Evolutionary conservation across 2,797 vertebrate species (phyloP).

Genomic region (Anomalospiza imberbis): DNA sequence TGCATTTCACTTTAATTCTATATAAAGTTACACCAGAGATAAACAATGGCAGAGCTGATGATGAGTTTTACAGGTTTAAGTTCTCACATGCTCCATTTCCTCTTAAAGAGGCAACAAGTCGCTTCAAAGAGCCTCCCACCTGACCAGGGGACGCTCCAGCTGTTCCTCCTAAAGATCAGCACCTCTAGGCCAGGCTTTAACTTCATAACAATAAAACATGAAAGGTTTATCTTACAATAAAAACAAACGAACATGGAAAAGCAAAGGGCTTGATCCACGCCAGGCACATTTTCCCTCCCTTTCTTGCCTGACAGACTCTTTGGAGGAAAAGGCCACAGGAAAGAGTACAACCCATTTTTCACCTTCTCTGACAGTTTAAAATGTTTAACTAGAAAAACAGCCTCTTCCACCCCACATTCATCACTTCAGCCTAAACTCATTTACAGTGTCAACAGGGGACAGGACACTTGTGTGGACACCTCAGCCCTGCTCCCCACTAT

Average conservation of each 20-base stretch:
- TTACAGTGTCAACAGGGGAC: background rate
- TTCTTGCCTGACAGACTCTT: constrained; percentile 52
- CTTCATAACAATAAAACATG: constrained; percentile 75
- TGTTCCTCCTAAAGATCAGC: constrained; percentile 76
- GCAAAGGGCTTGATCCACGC: constrained; percentile 51
- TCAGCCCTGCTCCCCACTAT: background rate
- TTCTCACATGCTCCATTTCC: constrained; percentile 69
- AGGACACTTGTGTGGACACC: background rate
- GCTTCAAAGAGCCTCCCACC: constrained; percentile 73
- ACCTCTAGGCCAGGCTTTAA: constrained; percentile 73
- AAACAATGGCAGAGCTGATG: constrained; percentile 47
- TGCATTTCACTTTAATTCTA: constrained; percentile 26
- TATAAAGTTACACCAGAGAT: constrained; percentile 54
- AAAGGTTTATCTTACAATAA: constrained; percentile 77
- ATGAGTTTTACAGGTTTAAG: constrained; percentile 68
- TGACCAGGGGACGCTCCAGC: constrained; percentile 71
- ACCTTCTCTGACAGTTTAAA: constrained; percentile 73
- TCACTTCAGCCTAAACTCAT: constrained; percentile 19
- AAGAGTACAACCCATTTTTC: constrained; percentile 69
- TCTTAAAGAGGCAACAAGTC: constrained; percentile 63
- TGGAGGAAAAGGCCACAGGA: constrained; percentile 57
- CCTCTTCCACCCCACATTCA: constrained; percentile 34
- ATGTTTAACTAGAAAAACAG: constrained; percentile 71
- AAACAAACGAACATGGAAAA: constrained; percentile 70
- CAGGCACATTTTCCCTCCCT: constrained; percentile 51